A percentile compares a stretch with the other conserved stretches of the same genome.
These are phyloP conservation scores for Rutpela maculata DNA, from an alignment of 2,888 invertebrate species.

Conservation along the genomic window DNA sequence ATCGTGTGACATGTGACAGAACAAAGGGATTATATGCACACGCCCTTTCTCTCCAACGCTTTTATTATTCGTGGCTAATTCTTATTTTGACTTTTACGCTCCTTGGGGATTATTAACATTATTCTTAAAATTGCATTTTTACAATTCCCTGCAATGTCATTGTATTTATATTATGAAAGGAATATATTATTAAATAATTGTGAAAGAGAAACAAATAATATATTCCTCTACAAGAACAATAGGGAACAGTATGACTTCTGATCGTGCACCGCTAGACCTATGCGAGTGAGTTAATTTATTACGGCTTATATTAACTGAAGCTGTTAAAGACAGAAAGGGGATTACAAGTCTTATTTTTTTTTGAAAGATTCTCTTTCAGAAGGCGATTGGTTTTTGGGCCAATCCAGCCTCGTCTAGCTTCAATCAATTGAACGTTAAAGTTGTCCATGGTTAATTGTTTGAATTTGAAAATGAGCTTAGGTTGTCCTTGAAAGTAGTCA, in stretches of 20 bases:
- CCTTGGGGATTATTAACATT: neutral
- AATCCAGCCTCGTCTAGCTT: too few relatives aligned
- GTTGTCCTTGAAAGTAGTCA: too few relatives aligned
- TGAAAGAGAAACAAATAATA: neutral
- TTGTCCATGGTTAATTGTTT: too few relatives aligned
- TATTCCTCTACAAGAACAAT: neutral
- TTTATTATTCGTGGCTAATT: constrained; percentile 14
- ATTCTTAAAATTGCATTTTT: constrained; percentile 23
- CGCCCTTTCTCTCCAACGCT: constrained; percentile 17
- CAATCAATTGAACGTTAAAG: too few relatives aligned
- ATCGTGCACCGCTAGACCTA: too few relatives aligned
- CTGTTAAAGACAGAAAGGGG: too few relatives aligned
- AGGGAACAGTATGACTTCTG: neutral
- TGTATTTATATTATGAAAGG: neutral
- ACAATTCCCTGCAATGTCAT: neutral
- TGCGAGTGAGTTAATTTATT: too few relatives aligned
- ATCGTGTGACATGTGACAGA: constrained; percentile 20
- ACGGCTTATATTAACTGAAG: too few relatives aligned
- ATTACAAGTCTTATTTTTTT: too few relatives aligned
- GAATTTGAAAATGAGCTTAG: too few relatives aligned
- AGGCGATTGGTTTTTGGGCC: too few relatives aligned
- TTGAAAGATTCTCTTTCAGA: too few relatives aligned
- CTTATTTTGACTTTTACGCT: constrained; percentile 25
- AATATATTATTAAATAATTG: constrained; percentile 24
- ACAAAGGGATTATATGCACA: constrained; percentile 35